These are phyloP conservation scores for Crepidodera aurea DNA, from an alignment of 2,888 invertebrate genomes.

Conservation along the genomic window DNA sequence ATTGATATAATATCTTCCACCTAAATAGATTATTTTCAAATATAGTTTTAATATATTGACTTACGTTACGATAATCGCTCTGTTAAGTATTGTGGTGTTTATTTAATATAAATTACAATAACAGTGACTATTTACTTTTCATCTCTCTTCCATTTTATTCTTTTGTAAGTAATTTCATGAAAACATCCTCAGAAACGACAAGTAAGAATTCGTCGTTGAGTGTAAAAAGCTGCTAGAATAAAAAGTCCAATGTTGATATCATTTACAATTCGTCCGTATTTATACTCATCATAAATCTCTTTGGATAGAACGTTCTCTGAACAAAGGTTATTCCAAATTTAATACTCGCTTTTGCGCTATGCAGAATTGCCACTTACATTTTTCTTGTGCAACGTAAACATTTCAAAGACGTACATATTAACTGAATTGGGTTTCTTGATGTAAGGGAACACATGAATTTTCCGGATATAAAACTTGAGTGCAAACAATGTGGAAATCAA, in stretches of 20 bases:
- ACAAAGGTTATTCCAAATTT: conserved; percentile 15
- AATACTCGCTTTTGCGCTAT: conserved; percentile 13
- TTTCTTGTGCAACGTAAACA: conserved; percentile 12
- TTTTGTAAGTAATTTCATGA: too few species aligned
- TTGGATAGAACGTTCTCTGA: conserved; percentile 9
- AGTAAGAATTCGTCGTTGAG: not conserved
- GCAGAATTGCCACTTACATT: conserved; percentile 15
- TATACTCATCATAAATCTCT: conserved; percentile 14
- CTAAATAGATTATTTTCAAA: too few species aligned
- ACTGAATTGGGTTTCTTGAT: conserved; percentile 13
- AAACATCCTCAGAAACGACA: not conserved
- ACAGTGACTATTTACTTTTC: too few species aligned
- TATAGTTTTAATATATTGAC: too few species aligned
- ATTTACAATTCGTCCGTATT: conserved; percentile 16
- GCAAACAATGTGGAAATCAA: not conserved
- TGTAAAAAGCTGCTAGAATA: conserved; percentile 4
- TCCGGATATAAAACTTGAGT: conserved; percentile 1
- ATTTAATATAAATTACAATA: too few species aligned
- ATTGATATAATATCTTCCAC: too few species aligned
- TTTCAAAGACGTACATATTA: conserved; percentile 13
- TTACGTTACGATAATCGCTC: too few species aligned
- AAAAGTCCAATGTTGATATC: conserved; percentile 9
- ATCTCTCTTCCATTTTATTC: too few species aligned
- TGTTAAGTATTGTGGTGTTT: too few species aligned
- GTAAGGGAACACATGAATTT: conserved; percentile 7